Percentiles rank a stretch among this genome's conserved stretches.
These are phyloP conservation scores for Apeira syringaria DNA, from an alignment of 2,888 invertebrate genomes.

Conservation along the genomic window DNA sequence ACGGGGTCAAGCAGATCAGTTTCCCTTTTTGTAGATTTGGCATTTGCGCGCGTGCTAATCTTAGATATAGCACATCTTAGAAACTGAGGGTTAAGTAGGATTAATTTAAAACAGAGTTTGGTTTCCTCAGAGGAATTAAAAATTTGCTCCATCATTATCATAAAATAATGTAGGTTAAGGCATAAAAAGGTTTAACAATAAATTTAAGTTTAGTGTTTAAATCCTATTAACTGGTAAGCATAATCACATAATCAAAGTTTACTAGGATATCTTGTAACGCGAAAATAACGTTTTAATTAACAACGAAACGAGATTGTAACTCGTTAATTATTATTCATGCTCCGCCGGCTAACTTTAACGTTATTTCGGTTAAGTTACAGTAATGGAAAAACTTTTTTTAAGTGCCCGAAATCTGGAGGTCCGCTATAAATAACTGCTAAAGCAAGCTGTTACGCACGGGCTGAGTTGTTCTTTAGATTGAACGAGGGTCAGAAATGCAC, in stretches of 20 bases:
- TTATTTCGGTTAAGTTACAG: conserved; percentile 61
- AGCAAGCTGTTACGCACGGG: conserved; percentile 80
- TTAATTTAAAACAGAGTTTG: no score
- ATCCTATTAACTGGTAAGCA: conserved; percentile 13
- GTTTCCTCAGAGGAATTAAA: no score
- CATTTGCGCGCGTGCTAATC: no score
- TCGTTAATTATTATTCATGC: conserved; percentile 71
- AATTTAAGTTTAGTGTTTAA: conserved; percentile 1
- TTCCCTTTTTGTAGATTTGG: no score
- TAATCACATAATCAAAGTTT: conserved; percentile 22
- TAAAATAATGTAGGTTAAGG: neutral
- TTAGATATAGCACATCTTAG: no score
- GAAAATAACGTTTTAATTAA: conserved; percentile 28
- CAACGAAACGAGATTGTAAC: conserved; percentile 27
- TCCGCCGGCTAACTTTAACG: conserved; percentile 50
- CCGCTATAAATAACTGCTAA: conserved; percentile 76
- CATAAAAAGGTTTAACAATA: conserved; percentile 2
- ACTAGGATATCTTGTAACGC: conserved; percentile 22
- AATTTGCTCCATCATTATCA: no score
- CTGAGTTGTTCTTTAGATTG: conserved; percentile 55
- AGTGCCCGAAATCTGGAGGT: conserved; percentile 67
- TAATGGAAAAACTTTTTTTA: conserved; percentile 80
- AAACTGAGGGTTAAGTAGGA: no score
- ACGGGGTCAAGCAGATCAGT: no score
- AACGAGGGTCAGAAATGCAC: conserved; percentile 67